Evolutionary conservation across 64 coral and sea anemone species (phyloP), one percentile per base, ranked within the genome.

Genomic region (Orbicella faveolata): DNA sequence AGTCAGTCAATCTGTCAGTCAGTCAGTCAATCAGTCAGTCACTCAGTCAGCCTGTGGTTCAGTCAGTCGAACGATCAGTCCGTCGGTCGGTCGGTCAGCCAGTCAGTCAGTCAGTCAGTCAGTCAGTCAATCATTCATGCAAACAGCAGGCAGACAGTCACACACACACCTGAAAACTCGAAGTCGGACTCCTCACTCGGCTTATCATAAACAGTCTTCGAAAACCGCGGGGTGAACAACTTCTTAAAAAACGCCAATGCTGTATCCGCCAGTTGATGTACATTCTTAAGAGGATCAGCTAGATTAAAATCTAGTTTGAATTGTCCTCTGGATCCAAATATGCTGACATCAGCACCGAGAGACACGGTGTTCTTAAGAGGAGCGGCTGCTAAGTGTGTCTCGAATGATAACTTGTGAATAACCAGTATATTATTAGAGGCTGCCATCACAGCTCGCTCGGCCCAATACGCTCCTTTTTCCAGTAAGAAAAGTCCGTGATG

Each of bases 301-400:
- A 96, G 75, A 73, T 96, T 96, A 37, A 96, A 89, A 35, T 96
- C 94, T 20, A 96, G 92, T 10, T 88, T 90, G 35, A 96, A 96
- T 37, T 96, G 63, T 16, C 80, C 83, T 52, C 81, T 84, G 54
- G 90, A 74, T 9, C 89, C 82, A 70, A 96, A 96, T 19, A 93
- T 89, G 23, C 78, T 96, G 6, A 96, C 63, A 66, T 96, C 87
- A 2, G 94, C 94, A 30, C 90, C 92, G 0, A 90, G 87, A 79
- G 57, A 61, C 14, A 96, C 81, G 2, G 64, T 89, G 20, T 90
- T 66, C 17, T 73, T 13, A 15, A 96, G 39, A 44, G 81, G 81
- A 55, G 77, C 63, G 34, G 94, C 87, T 1, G 94, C 77, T 20
- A 93, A 34, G 59, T 89, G 87, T 2, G 91, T 93, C 41, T 93